Percentiles rank a stretch among this genome's conserved stretches.
phyloP scores from a whole-genome alignment of 2,888 invertebrate genomes.

The Brenthis hecate region DNA sequence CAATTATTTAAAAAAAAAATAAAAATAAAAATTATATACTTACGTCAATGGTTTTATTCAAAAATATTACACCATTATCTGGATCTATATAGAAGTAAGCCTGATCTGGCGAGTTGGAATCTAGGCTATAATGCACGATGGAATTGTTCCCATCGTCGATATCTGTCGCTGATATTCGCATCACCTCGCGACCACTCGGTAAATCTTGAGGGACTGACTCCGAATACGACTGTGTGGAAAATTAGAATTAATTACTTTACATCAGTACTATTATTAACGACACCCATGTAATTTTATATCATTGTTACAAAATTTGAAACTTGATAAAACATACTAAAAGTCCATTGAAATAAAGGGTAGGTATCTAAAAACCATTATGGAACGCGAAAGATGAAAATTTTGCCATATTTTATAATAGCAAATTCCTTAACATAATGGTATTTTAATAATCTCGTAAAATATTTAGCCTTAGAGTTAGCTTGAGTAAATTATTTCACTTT shows the following conservation, averaged over 20 bases:
- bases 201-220: conserved; percentile 93
- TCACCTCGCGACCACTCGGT: conserved; percentile 87
- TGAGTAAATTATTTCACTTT: conserved; percentile 44
- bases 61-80: conserved; percentile 91
- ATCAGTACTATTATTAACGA: neutral
- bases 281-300: conserved; percentile 1
- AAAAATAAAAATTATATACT: conserved; percentile 55
- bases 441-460: conserved; percentile 39
- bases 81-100: conserved; percentile 91
- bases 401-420: conserved; percentile 2
- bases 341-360: conserved; percentile 5
- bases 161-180: conserved; percentile 95
- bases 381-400: neutral
- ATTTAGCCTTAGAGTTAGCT: conserved; percentile 44
- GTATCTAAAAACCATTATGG: conserved; percentile 15
- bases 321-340: neutral
- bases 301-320: conserved; percentile 2
- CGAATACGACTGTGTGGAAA: conserved; percentile 72
- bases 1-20: no score
- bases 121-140: conserved; percentile 87
- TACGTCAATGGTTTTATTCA: conserved; percentile 85
- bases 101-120: conserved; percentile 72
- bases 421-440: conserved; percentile 28
- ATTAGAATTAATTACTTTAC: conserved; percentile 16
- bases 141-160: conserved; percentile 96